A percentile compares a stretch with the other conserved stretches of the same genome.
Conservation (phyloP, 2,113 vertebrate species). For the Paramormyrops kingsleyae region DNA sequence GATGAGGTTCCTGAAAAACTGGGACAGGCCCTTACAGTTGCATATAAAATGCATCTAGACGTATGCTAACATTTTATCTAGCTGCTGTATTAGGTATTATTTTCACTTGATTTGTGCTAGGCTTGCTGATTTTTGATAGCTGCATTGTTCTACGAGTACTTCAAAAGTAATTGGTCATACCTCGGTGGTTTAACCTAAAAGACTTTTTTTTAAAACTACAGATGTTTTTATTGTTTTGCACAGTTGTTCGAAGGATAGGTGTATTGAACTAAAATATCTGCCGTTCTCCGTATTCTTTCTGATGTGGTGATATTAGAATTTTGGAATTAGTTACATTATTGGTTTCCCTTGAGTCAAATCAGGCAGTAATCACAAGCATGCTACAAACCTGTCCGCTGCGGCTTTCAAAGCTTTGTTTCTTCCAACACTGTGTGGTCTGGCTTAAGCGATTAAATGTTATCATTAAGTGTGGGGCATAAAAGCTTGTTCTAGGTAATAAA, state of each 20-base stretch:
- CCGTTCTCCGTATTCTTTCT: background rate
- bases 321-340: background rate
- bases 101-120: background rate
- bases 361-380: background rate
- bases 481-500: background rate
- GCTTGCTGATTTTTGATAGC: background rate
- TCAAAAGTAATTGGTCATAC: background rate
- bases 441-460: background rate
- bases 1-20: background rate
- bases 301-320: background rate
- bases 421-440: background rate
- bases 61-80: background rate
- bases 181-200: background rate
- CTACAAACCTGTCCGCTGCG: background rate
- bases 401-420: background rate
- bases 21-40: background rate
- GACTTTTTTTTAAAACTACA: background rate
- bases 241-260: background rate
- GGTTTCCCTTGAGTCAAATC: background rate
- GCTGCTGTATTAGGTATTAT: background rate
- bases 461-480: background rate
- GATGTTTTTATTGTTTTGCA: background rate
- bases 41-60: background rate
- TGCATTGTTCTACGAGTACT: background rate
- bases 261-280: background rate